A percentile compares a stretch with the other conserved stretches of the same genome.
phyloP scores from a whole-genome alignment of 2,888 invertebrate genomes.

The Cotesia congregata region DNA sequence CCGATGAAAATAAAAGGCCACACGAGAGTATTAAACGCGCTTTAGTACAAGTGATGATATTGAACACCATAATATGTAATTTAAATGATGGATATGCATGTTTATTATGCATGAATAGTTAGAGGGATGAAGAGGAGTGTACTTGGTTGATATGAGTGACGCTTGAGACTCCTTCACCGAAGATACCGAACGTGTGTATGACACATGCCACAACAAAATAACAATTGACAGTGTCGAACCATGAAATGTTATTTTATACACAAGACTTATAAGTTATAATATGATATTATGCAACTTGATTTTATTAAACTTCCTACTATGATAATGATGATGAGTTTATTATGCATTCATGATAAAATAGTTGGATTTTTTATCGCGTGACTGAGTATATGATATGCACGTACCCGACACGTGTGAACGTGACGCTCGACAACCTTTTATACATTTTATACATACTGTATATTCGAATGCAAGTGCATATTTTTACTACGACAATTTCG shows the following conservation, averaged over 20 bases:
- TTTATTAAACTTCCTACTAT: not conserved
- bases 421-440: slow-evolving; percentile 5
- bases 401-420: slow-evolving; percentile 8
- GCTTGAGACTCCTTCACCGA: slow-evolving; percentile 13
- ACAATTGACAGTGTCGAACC: slow-evolving; percentile 29
- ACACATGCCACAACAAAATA: slow-evolving; percentile 35
- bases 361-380: not conserved
- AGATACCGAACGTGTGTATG: slow-evolving; percentile 19
- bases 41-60: slow-evolving; percentile 16
- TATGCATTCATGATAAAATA: not conserved
- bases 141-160: slow-evolving; percentile 14
- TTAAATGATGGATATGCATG: slow-evolving; percentile 5
- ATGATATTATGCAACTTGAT: slow-evolving; percentile 10
- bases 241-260: slow-evolving; percentile 28
- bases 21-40: not conserved
- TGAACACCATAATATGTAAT: slow-evolving; percentile 2
- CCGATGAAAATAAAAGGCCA: not conserved
- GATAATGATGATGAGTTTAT: not conserved
- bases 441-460: not conserved
- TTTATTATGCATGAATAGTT: not conserved
- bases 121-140: slow-evolving; percentile 2
- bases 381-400: not conserved
- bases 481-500: slow-evolving; percentile 16
- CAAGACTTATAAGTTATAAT: slow-evolving; percentile 6
- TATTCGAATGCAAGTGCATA: not conserved